These are phyloP conservation scores for Synanthedon vespiformis DNA, from an alignment of 2,888 invertebrate species.

Conservation along the genomic window DNA sequence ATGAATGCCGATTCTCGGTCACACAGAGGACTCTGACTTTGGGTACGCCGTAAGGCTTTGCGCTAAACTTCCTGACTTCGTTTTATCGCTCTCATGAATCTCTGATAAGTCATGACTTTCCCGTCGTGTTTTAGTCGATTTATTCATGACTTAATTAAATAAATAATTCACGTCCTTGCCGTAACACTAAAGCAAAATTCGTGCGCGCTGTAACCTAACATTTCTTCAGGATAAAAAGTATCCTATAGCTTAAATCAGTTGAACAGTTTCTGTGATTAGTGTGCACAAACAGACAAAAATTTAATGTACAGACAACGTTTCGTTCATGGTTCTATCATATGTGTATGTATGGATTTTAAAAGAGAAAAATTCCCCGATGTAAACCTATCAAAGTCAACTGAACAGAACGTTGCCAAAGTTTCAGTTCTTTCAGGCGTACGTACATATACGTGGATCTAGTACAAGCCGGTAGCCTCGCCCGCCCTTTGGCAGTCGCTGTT, in stretches of 20 bases:
- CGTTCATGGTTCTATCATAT: too few species aligned
- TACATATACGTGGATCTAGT: conserved; percentile 4
- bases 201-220: too few species aligned
- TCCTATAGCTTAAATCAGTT: too few species aligned
- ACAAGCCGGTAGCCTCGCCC: conserved; percentile 20
- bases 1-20: conserved; percentile 23
- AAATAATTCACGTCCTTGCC: too few species aligned
- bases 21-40: conserved; percentile 1
- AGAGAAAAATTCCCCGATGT: neutral
- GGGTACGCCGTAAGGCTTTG: conserved; percentile 2
- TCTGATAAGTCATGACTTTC: neutral
- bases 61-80: conserved; percentile 3
- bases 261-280: too few species aligned
- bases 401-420: conserved; percentile 27
- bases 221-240: too few species aligned
- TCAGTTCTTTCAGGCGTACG: conserved; percentile 15
- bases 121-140: neutral
- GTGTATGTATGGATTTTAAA: too few species aligned
- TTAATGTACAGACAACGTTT: too few species aligned
- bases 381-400: neutral
- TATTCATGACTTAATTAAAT: neutral
- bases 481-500: conserved; percentile 44
- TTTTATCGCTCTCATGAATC: neutral
- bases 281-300: too few species aligned
- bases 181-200: too few species aligned